Evolutionary conservation across 2,113 vertebrate species (phyloP).

Genomic region (Hyperopisus bebe): DNA sequence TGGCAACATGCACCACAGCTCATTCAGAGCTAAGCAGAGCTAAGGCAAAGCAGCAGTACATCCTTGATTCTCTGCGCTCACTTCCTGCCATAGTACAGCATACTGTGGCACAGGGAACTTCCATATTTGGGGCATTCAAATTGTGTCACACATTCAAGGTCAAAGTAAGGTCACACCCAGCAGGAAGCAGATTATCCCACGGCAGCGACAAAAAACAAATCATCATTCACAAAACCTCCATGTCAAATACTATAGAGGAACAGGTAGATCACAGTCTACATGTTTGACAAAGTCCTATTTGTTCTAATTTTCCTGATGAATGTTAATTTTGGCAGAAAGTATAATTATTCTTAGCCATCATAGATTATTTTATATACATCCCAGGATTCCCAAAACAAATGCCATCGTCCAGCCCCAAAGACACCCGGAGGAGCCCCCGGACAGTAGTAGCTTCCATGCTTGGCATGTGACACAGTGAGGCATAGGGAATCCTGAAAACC

Average conservation of each 20-base stretch:
- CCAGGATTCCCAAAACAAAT: background rate
- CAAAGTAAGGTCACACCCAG: conserved; percentile 31
- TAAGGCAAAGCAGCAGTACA: background rate
- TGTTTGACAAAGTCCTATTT: background rate
- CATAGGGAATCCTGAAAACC: background rate
- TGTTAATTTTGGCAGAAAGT: background rate
- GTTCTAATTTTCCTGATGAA: background rate
- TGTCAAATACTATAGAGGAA: background rate
- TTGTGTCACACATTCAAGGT: conserved; percentile 28
- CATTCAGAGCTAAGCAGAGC: background rate
- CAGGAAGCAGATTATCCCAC: conserved; percentile 14
- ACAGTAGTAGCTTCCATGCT: background rate
- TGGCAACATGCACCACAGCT: background rate
- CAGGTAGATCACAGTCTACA: background rate
- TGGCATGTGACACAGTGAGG: background rate
- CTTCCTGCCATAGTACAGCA: background rate
- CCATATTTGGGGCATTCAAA: conserved; percentile 22
- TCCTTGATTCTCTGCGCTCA: background rate
- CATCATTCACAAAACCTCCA: background rate
- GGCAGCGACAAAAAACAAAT: background rate
- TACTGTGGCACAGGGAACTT: background rate
- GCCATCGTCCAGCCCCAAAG: background rate
- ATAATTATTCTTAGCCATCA: background rate
- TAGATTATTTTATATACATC: background rate
- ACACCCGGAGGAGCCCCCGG: background rate